A percentile compares a stretch with the other conserved stretches of the same genome.
Conservation (phyloP, 2,797 vertebrate species). For the Gymnopithys bicolor region DNA sequence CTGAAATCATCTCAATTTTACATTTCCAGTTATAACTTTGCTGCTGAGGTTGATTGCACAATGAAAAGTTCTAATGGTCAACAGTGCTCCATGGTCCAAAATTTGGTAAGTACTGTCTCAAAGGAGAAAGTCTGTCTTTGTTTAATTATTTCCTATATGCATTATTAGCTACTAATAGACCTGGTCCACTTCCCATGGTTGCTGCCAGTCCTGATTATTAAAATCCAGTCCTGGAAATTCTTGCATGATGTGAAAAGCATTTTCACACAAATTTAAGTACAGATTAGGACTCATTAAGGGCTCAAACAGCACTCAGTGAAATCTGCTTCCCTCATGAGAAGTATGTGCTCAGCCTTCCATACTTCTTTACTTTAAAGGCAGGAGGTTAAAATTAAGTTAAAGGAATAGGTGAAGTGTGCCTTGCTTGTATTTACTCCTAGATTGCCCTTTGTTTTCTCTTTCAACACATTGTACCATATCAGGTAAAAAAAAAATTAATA, state of each 20-base stretch:
- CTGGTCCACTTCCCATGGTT: neutral
- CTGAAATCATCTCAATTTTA: neutral
- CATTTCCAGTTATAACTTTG: neutral
- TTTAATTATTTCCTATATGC: neutral
- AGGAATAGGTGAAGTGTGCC: neutral
- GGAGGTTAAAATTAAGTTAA: neutral
- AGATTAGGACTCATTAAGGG: neutral
- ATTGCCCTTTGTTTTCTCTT: neutral
- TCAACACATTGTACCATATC: fast-evolving
- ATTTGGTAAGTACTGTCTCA: neutral
- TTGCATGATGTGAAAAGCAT: neutral
- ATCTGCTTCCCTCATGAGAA: neutral
- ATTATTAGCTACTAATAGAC: neutral
- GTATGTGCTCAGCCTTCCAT: neutral
- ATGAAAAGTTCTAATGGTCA: neutral
- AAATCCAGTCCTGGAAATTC: neutral
- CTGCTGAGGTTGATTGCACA: neutral
- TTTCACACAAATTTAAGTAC: neutral
- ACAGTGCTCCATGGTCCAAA: neutral
- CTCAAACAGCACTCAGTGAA: neutral
- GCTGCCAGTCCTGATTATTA: neutral
- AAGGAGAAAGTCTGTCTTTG: neutral
- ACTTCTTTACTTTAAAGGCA: neutral
- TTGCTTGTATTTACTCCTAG: neutral
- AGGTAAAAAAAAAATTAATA: neutral